phyloP scores from a whole-genome alignment of 2,113 vertebrate genomes.

The Tragelaphus imberbis region DNA sequence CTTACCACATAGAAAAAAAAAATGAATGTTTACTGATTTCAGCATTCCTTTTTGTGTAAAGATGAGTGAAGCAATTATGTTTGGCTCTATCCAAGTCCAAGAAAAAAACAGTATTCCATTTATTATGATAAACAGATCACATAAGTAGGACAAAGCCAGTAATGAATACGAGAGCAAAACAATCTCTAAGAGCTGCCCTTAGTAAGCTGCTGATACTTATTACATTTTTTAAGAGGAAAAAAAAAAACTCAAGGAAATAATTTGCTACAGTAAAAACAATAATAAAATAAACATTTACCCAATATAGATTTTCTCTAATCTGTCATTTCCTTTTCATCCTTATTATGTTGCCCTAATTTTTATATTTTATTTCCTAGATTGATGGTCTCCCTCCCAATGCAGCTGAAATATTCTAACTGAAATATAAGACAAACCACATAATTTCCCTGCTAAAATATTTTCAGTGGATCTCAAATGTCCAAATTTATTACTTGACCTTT shows the following conservation, averaged over 20 bases:
- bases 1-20: not conserved
- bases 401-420: not conserved
- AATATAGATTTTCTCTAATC: not conserved
- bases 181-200: not conserved
- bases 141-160: not conserved
- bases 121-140: not conserved
- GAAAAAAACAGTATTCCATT: not conserved
- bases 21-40: not conserved
- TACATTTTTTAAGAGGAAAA: not conserved
- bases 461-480: not conserved
- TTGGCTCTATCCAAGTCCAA: not conserved
- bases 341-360: not conserved
- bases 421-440: not conserved
- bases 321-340: not conserved
- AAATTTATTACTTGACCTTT: not conserved
- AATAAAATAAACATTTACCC: not conserved
- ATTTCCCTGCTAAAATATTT: not conserved
- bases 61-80: not conserved
- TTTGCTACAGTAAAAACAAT: not conserved
- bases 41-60: constrained; percentile 8
- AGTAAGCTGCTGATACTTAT: not conserved
- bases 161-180: not conserved
- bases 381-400: not conserved
- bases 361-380: not conserved
- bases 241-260: not conserved